These are phyloP conservation scores for Coptotermes formosanus DNA, from an alignment of 1,140 invertebrate species.

Conservation along the genomic window DNA sequence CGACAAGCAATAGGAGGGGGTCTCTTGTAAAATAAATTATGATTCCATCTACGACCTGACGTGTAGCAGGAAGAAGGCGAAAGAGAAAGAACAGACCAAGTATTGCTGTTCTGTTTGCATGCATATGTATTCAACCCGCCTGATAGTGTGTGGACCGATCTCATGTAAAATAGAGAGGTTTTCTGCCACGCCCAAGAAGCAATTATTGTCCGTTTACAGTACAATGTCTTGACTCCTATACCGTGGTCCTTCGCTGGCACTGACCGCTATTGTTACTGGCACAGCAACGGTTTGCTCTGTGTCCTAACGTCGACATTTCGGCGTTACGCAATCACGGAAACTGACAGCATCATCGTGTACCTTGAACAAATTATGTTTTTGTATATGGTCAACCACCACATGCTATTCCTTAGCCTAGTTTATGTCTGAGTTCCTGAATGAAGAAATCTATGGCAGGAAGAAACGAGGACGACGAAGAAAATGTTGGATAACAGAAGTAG, in stretches of 20 bases:
- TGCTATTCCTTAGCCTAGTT: too few species aligned
- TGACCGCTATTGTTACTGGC: background rate
- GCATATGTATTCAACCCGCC: background rate
- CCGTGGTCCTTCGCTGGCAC: background rate
- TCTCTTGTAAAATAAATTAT: slow-evolving; percentile 18
- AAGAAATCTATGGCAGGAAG: too few species aligned
- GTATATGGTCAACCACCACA: too few species aligned
- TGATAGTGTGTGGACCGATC: background rate
- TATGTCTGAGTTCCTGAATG: too few species aligned
- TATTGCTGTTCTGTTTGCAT: background rate
- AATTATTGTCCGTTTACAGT: background rate
- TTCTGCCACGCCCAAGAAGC: background rate
- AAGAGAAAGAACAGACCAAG: background rate
- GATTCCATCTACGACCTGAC: background rate
- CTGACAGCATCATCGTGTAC: too few species aligned
- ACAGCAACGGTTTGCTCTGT: background rate
- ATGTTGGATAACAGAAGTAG: too few species aligned
- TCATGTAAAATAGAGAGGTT: slow-evolving; percentile 1
- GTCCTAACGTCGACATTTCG: too few species aligned
- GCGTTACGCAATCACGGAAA: too few species aligned
- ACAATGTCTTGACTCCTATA: background rate
- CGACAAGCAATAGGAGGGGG: background rate
- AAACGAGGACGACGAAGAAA: too few species aligned
- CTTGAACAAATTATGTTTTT: too few species aligned
- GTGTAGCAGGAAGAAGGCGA: background rate